A percentile compares a stretch with the other conserved stretches of the same genome.
phyloP scores from a whole-genome alignment of 2,113 vertebrate species.

The Silurus meridionalis region DNA sequence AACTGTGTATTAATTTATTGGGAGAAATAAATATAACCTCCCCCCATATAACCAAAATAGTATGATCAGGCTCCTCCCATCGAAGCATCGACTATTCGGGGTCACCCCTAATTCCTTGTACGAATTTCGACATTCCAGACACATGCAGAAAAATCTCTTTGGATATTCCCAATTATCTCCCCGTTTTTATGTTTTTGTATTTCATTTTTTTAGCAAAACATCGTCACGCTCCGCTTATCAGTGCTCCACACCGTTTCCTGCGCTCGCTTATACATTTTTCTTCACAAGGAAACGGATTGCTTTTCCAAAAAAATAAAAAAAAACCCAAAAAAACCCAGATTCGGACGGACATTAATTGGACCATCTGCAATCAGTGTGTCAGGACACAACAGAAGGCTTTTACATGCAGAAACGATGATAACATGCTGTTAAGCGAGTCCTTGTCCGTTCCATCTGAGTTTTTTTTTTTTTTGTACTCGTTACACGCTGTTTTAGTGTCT shows the following conservation, averaged over 20 bases:
- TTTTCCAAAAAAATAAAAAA: neutral
- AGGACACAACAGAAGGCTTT: constrained; percentile 26
- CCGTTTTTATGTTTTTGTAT: neutral
- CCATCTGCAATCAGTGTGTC: constrained; percentile 20
- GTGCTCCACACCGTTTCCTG: neutral
- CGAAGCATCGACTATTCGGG: no score
- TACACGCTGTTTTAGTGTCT: constrained; percentile 4
- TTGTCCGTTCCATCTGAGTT: neutral
- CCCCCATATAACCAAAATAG: no score
- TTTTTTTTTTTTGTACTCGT: neutral
- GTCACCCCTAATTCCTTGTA: no score
- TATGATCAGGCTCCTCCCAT: no score
- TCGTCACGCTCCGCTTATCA: neutral
- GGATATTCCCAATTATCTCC: constrained; percentile 20
- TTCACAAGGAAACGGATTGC: constrained; percentile 1
- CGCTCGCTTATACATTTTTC: neutral
- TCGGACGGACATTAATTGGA: constrained; percentile 29
- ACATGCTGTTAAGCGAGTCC: constrained; percentile 24
- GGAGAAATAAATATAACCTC: no score
- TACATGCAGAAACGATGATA: constrained; percentile 13
- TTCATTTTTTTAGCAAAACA: neutral
- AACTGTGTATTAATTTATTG: no score
- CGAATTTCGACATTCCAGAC: neutral
- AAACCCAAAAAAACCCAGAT: neutral
- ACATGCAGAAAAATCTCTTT: constrained; percentile 5